Base-by-base conservation (phyloP, 2,113 vertebrate genomes). In the Halcyon senegalensis region DNA sequence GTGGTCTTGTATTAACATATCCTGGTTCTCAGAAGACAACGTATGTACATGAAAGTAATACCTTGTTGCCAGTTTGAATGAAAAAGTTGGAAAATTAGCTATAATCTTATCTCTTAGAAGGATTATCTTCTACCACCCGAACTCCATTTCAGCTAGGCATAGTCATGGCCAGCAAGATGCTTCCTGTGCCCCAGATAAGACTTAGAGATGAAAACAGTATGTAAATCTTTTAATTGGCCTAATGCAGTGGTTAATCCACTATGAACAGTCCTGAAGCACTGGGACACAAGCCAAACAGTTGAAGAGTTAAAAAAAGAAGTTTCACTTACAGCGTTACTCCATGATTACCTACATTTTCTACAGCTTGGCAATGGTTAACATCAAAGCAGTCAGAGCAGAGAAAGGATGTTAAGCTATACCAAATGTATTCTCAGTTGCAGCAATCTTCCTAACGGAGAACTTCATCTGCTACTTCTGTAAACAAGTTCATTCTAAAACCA, bases 171-270 rank as follows among this genome's bases (percentile, higher is more conserved):
- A 84, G 56, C 46, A 93, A 81, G 60, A 89, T 0, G 3, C 9
- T 56, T 66, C 46, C 68, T 60, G 73, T 87, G 86, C 25, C 68
- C 86, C 69, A 75, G 60, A 64, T 91, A 92, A 74, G 76, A 81
- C 64, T 83, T 62, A 66, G 56, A 92, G 79, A 90, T 80, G 55
- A 87, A 87, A 93, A 84, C 72, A 78, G 73, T 46, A 89, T 63
- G 30, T 25, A 92, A 92, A 94, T 84, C 92, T 92, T 84, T 91
- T 95, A 95, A 97, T 68, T 89, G 75, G 72, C 84, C 89, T 85
- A 95, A 69, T 33, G 44, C 87, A 89, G 59, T 50, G n/a, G 28
- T 77, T 94, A 96, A 93, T 93, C 89, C 93, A 95, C 53, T 76
- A 37, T 9, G 16, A 87, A 79, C 50, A 73, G 27, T 76, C 44